Conservation (phyloP, 37 sponge, comb jelly and placozoan genomes). For the Aphrocallistes beatrix region DNA sequence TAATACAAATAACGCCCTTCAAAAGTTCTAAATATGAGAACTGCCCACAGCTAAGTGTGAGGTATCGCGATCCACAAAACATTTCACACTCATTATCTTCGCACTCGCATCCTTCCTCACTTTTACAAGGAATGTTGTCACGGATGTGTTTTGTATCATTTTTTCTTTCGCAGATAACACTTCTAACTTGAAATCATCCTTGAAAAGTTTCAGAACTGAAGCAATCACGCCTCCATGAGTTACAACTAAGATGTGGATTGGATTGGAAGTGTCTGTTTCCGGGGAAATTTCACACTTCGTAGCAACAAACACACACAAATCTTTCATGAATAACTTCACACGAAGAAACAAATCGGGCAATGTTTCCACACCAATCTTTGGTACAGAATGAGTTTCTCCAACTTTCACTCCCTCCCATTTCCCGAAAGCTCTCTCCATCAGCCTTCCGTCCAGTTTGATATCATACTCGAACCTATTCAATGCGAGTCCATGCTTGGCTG, state of each 20-base stretch:
- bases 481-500: neutral
- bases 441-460: neutral
- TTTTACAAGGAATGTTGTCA: neutral
- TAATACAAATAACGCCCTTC: neutral
- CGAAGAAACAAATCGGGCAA: neutral
- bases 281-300: neutral
- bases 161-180: neutral
- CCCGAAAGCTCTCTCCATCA: neutral
- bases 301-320: neutral
- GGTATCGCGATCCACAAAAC: neutral
- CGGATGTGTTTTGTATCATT: neutral
- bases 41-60: neutral
- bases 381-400: neutral
- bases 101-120: neutral
- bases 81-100: neutral
- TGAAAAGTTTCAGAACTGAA: neutral
- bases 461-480: neutral
- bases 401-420: neutral
- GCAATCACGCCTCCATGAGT: neutral
- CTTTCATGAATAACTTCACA: neutral
- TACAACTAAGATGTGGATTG: neutral
- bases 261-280: neutral
- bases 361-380: neutral
- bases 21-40: too few relatives aligned
- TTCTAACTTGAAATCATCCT: neutral